Percentiles rank a stretch among this genome's conserved stretches.
phyloP scores from a whole-genome alignment of 1,140 invertebrate species.

The Drosophila hydei region DNA sequence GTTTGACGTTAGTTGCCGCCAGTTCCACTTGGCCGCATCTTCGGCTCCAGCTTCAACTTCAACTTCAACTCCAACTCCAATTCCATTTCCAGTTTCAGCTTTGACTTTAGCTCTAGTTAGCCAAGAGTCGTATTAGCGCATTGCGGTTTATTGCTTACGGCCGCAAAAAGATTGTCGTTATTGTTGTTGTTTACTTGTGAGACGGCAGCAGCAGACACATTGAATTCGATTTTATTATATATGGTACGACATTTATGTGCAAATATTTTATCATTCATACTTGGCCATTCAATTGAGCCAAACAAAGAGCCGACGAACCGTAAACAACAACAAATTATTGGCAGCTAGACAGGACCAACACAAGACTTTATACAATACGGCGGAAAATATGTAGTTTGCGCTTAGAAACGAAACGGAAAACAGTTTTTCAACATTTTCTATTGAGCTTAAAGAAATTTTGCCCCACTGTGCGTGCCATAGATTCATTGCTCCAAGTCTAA shows the following conservation, averaged over 20 bases:
- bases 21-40: conserved; percentile 51
- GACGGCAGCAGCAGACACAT: conserved; percentile 55
- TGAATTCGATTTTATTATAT: conserved; percentile 76
- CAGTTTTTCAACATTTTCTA: not conserved
- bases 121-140: conserved; percentile 61
- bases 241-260: conserved; percentile 79
- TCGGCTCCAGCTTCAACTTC: conserved; percentile 20
- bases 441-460: not conserved
- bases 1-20: conserved; percentile 67
- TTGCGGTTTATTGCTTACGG: conserved; percentile 76
- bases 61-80: not conserved
- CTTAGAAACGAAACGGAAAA: not conserved
- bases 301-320: conserved; percentile 48
- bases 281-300: conserved; percentile 57
- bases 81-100: not conserved
- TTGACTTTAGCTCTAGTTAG: conserved; percentile 19
- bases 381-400: not conserved
- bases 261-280: conserved; percentile 78
- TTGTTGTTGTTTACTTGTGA: conserved; percentile 16
- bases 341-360: conserved; percentile 25
- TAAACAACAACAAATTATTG: conserved; percentile 51
- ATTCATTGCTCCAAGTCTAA: conserved; percentile 5
- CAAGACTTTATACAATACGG: not conserved
- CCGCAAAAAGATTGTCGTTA: conserved; percentile 42
- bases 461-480: conserved; percentile 25